A percentile compares a stretch with the other conserved stretches of the same genome.
phyloP scores from a whole-genome alignment of 2,113 vertebrate species.

The Leptobrachium ailaonicum region DNA sequence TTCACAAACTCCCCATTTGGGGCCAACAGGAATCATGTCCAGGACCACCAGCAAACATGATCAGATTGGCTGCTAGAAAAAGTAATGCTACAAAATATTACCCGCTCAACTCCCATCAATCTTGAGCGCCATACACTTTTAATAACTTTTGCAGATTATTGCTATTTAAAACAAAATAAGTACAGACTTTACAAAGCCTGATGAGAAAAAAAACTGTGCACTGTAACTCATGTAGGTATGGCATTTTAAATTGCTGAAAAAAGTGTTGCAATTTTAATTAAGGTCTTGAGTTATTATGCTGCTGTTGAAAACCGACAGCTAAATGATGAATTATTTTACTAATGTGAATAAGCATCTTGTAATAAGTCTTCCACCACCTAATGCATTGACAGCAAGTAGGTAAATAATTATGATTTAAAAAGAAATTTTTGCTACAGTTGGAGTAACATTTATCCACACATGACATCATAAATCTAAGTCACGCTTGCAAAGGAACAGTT shows the following conservation, averaged over 20 bases:
- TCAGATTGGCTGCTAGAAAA: no score
- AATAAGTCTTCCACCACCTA: constrained; percentile 20
- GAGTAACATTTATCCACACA: background rate
- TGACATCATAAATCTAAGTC: background rate
- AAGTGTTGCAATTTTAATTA: constrained; percentile 29
- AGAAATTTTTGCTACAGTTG: background rate
- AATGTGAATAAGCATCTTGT: constrained; percentile 16
- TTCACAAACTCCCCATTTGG: no score
- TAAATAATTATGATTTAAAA: constrained; percentile 15
- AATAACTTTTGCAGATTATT: no score
- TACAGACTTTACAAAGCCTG: background rate
- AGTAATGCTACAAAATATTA: no score
- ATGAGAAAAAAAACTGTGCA: constrained; percentile 1
- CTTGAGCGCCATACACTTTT: no score
- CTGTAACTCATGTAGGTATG: constrained; percentile 1
- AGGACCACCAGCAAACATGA: no score
- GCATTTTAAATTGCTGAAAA: constrained; percentile 16
- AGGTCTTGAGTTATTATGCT: constrained; percentile 31
- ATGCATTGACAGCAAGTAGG: constrained; percentile 5
- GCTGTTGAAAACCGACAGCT: constrained; percentile 34
- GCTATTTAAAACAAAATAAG: no score
- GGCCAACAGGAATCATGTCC: no score
- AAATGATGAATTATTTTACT: constrained; percentile 33
- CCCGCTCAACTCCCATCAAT: no score
- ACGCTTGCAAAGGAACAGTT: no score